Evolutionary conservation across 2,888 invertebrate species (phyloP), one percentile per base, ranked within the genome.

Genomic region (Bembecia ichneumoniformis): DNA sequence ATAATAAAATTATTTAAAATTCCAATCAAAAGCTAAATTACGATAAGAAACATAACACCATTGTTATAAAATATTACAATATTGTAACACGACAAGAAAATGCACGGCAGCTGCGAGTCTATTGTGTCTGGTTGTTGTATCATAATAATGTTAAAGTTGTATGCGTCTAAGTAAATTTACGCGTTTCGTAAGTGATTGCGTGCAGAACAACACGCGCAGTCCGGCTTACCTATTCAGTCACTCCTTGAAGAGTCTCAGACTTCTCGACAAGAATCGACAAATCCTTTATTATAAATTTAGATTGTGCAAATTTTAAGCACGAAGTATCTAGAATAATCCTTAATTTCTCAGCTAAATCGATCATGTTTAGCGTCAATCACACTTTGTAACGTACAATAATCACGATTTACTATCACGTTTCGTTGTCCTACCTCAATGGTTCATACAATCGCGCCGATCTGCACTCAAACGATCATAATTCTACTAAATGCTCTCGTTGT

Each of bases 401-500:
- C 66, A 65, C 73, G 72, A 74, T 64, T 65, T 57, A 60, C 63
- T 60, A 15, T 63, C 67, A 70, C 65, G 67, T 59, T 64, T 58
- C 51, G 40, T 47, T 62, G 62, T 68, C 67, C 59, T 62, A 64
- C 57, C 55, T 54, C 56, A 53, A 62, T 55, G 63, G 69, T 63
- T 56, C 54, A 49, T 64, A 53, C 60, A 65, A 76, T 77, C 70
- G 59, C 68, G 66, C 65, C 66, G 71, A 80, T 81, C 76, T 78
- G 74, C 71, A 71, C 65, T 60, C 63, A 68, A 66, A 65, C 64
- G 59, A 58, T 59, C 68, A 68, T 68, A 68, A 72, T 60, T 73
- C 57, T 54, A 72, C 58, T 70, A 66, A 76, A 71, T 70, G 68
- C 63, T 71, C 67, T 67, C 59, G 70, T 76, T 77, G 72, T 74